Evolutionary conservation across 2,888 invertebrate genomes (phyloP).

Genomic region (Tinea semifulvella): DNA sequence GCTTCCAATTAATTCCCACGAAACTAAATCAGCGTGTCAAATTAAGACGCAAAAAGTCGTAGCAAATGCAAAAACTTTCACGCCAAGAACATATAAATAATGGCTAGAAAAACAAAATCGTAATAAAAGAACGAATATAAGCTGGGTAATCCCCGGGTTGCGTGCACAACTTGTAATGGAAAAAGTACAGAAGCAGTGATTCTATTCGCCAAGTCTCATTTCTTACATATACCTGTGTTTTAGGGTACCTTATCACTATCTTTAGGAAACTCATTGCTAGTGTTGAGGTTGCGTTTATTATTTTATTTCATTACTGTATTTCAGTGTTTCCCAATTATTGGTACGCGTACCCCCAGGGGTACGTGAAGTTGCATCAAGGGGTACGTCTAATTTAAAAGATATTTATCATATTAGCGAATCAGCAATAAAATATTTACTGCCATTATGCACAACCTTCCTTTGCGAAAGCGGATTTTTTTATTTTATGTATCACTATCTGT

Average conservation of each 20-base stretch:
- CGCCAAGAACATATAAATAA: conserved; percentile 6
- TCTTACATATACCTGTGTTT: conserved; percentile 5
- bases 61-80: conserved; percentile 9
- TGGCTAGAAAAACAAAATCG: conserved; percentile 6
- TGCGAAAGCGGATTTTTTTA: no score
- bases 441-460: no score
- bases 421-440: no score
- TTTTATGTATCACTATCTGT: no score
- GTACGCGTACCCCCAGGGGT: no score
- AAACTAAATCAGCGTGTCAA: conserved; percentile 5
- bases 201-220: conserved; percentile 18
- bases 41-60: neutral
- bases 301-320: no score
- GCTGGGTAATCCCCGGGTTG: conserved; percentile 25
- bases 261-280: no score
- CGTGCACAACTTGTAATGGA: conserved; percentile 38
- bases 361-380: no score
- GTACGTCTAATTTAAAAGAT: no score
- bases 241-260: conserved; percentile 3
- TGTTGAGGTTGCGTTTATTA: no score
- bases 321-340: no score
- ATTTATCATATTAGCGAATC: no score
- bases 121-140: conserved; percentile 14
- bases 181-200: conserved; percentile 28
- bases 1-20: neutral